A percentile compares a stretch with the other conserved stretches of the same genome.
phyloP scores from a whole-genome alignment of 2,797 vertebrate species.

The Babyrousa celebensis region DNA sequence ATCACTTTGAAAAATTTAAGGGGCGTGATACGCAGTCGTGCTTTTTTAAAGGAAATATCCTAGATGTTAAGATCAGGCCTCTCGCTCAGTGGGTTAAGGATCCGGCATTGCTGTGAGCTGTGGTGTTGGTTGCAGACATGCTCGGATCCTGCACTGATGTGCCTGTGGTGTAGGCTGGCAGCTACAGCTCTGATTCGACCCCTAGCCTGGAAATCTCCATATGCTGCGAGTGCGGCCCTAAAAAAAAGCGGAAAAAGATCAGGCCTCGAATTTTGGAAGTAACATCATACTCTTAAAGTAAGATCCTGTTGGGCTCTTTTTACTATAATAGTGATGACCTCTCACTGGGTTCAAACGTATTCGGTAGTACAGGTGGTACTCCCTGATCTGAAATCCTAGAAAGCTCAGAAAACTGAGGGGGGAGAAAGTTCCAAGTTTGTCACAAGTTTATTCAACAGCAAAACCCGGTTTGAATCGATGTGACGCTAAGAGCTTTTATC shows the following conservation, averaged over 20 bases:
- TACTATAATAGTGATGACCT: neutral
- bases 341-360: neutral
- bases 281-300: neutral
- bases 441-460: neutral
- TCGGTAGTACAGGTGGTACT: neutral
- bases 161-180: too few relatives aligned
- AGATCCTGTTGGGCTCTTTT: conserved; percentile 16
- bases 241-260: neutral
- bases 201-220: too few relatives aligned
- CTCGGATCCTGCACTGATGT: too few relatives aligned
- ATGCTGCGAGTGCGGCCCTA: too few relatives aligned
- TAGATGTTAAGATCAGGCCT: neutral
- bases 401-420: neutral
- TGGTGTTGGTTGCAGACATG: too few relatives aligned
- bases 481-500: neutral
- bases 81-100: too few relatives aligned
- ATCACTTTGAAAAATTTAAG: neutral
- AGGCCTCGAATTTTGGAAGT: neutral
- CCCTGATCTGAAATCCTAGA: conserved; percentile 1
- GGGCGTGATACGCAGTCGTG: neutral
- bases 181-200: too few relatives aligned
- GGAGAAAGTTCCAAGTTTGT: neutral
- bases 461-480: neutral
- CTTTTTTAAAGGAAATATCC: conserved; percentile 33
- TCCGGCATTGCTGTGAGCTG: too few relatives aligned